These are phyloP conservation scores for Mesembrinibis cayennensis DNA, from an alignment of 2,113 vertebrate genomes.

Conservation along the genomic window DNA sequence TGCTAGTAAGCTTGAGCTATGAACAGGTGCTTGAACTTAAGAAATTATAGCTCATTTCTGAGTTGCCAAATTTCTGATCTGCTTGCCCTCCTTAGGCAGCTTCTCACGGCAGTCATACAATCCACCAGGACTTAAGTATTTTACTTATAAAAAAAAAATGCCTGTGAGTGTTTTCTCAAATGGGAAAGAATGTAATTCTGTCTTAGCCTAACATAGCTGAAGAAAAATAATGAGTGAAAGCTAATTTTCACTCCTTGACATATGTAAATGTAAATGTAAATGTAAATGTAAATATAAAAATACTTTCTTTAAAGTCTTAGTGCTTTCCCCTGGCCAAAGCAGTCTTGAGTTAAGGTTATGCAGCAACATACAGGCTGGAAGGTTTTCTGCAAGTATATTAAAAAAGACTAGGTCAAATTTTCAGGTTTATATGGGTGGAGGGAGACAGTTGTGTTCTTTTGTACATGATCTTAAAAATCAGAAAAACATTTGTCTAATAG, in stretches of 20 bases:
- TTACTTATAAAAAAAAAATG: neutral
- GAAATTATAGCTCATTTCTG: neutral
- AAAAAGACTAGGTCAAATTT: neutral
- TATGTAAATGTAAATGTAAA: neutral
- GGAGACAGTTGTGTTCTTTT: neutral
- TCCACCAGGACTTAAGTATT: neutral
- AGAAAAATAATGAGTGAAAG: neutral
- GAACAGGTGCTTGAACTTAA: neutral
- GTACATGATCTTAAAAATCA: neutral
- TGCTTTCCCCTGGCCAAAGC: neutral
- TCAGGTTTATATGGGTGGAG: neutral
- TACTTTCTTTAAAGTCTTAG: neutral
- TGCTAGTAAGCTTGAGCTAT: neutral
- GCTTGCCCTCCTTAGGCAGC: neutral
- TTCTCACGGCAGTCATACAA: neutral
- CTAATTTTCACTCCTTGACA: neutral
- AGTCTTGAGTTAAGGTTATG: neutral
- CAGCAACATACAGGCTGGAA: neutral
- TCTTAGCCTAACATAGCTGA: neutral
- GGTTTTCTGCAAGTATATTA: neutral
- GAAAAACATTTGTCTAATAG: neutral
- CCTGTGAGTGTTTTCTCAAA: neutral
- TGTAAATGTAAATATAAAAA: neutral
- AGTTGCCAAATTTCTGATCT: neutral
- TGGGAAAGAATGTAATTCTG: neutral